Conservation (phyloP, 2,797 vertebrate genomes). For the Poeciliopsis infans region DNA sequence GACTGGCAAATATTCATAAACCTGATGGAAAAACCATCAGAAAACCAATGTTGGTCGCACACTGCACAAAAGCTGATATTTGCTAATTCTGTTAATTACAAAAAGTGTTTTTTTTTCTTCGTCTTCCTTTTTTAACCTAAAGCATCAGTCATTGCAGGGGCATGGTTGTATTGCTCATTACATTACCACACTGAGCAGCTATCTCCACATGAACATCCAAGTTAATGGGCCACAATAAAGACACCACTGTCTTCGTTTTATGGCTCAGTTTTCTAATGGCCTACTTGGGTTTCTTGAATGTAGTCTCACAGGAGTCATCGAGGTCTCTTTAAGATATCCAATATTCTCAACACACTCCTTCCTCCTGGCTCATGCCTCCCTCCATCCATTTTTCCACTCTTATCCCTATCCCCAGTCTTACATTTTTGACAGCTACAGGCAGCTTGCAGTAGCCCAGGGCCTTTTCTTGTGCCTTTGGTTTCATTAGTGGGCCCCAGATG, state of each 20-base stretch:
- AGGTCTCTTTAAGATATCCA: conserved; percentile 74
- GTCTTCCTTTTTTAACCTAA: conserved; percentile 33
- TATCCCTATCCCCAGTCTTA: conserved; percentile 24
- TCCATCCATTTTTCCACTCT: conserved; percentile 59
- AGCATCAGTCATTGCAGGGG: conserved; percentile 65
- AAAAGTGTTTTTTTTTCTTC: conserved; percentile 23
- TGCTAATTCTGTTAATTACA: conserved; percentile 62
- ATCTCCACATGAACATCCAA: conserved; percentile 73
- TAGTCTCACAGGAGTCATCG: conserved; percentile 75
- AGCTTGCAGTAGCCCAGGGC: conserved; percentile 66
- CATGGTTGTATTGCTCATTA: conserved; percentile 76
- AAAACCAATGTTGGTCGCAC: conserved; percentile 16
- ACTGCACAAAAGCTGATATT: conserved; percentile 37
- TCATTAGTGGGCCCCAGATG: conserved; percentile 85
- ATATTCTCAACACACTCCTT: conserved; percentile 74
- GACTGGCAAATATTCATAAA: not conserved
- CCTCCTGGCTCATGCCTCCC: conserved; percentile 62
- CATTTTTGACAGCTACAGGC: conserved; percentile 64
- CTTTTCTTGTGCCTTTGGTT: conserved; percentile 78
- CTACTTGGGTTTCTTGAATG: conserved; percentile 78
- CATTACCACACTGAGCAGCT: conserved; percentile 68
- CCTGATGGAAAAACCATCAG: conserved; percentile 1
- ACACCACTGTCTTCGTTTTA: conserved; percentile 80
- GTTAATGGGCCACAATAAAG: conserved; percentile 82
- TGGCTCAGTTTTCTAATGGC: conserved; percentile 80